Percentiles rank a stretch among this genome's conserved stretches.
phyloP scores from a whole-genome alignment of 2,113 vertebrate species.

The Desmodus rotundus region DNA sequence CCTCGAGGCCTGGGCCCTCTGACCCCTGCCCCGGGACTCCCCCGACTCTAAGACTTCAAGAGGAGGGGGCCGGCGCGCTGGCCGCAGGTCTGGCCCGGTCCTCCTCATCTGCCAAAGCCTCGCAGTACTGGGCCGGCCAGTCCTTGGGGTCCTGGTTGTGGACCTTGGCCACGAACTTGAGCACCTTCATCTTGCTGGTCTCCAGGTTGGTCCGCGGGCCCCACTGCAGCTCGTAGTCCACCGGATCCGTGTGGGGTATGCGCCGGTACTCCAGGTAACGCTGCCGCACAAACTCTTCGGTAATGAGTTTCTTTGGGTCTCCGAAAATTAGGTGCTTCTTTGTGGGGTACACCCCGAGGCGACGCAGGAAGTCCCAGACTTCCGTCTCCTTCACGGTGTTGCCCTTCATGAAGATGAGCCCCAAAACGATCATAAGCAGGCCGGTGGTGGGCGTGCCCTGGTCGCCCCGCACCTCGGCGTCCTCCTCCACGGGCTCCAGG shows the following conservation, averaged over 20 bases:
- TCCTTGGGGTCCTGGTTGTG: slow-evolving; percentile 71
- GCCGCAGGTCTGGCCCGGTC: slow-evolving; percentile 18
- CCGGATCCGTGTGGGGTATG: slow-evolving; percentile 85
- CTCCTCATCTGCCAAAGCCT: slow-evolving; percentile 65
- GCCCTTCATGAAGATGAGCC: slow-evolving; percentile 94
- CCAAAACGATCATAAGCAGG: slow-evolving; percentile 88
- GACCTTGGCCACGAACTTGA: slow-evolving; percentile 85
- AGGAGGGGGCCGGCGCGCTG: not conserved
- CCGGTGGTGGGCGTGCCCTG: slow-evolving; percentile 84
- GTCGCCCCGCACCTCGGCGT: slow-evolving; percentile 68
- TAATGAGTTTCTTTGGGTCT: slow-evolving; percentile 89
- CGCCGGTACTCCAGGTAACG: slow-evolving; percentile 86
- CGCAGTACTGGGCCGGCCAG: slow-evolving; percentile 70
- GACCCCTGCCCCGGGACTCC: not conserved
- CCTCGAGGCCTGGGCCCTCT: not conserved
- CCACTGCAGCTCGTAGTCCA: slow-evolving; percentile 85
- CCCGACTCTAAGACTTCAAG: not conserved
- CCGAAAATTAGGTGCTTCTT: slow-evolving; percentile 86
- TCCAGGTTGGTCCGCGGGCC: slow-evolving; percentile 84
- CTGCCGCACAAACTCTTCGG: slow-evolving; percentile 90
- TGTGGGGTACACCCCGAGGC: slow-evolving; percentile 78
- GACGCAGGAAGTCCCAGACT: slow-evolving; percentile 80
- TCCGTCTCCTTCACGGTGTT: slow-evolving; percentile 79
- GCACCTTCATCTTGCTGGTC: slow-evolving; percentile 85
- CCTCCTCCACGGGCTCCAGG: slow-evolving; percentile 74